These are phyloP conservation scores for Cossypha caffra DNA, from an alignment of 2,797 vertebrate genomes.

Conservation along the genomic window DNA sequence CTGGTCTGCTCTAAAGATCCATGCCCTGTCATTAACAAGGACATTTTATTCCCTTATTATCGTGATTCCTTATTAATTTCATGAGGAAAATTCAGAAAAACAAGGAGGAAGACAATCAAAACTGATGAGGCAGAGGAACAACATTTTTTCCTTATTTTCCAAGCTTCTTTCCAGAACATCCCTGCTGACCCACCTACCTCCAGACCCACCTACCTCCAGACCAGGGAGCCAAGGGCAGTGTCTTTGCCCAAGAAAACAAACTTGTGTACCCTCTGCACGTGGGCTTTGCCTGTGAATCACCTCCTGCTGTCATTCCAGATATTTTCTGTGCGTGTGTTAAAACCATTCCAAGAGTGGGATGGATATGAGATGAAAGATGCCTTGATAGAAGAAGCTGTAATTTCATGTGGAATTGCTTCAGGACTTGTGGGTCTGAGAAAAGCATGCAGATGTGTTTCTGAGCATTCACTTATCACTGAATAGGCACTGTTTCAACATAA, in stretches of 20 bases:
- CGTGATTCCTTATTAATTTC: not conserved
- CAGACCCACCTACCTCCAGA: not conserved
- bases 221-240: not conserved
- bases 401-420: slow-evolving; percentile 12
- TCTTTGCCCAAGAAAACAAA: not conserved
- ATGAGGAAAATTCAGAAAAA: not conserved
- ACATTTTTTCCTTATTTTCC: not conserved
- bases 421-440: not conserved
- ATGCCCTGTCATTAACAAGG: not conserved
- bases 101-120: not conserved
- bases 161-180: not conserved
- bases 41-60: not conserved
- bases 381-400: not conserved
- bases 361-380: not conserved
- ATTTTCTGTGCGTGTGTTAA: not conserved
- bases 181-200: not conserved
- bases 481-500: not conserved
- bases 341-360: not conserved
- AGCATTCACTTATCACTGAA: not conserved
- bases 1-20: not conserved
- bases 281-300: not conserved
- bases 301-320: slow-evolving; percentile 13
- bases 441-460: not conserved
- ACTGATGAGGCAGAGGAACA: not conserved
- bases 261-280: not conserved